Evolutionary conservation across 2,113 vertebrate species (phyloP).

Genomic region (Gymnobelideus leadbeateri): DNA sequence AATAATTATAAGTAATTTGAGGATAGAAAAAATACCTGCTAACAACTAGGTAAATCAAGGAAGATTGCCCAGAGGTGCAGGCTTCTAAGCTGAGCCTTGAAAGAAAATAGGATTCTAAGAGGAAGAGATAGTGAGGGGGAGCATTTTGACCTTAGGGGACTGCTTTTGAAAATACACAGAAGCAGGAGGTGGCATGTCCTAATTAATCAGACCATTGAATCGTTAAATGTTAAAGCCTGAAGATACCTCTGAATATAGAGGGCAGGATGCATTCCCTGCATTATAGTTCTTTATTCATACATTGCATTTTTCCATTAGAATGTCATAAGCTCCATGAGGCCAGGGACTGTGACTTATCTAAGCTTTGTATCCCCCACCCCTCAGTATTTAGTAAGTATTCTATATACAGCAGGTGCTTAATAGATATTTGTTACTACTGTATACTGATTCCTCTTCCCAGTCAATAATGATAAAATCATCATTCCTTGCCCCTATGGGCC

Average conservation of each 20-base stretch:
- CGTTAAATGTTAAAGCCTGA: background rate
- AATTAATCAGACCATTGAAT: constrained; percentile 3
- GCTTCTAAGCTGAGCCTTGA: background rate
- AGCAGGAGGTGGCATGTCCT: background rate
- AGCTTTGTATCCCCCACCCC: background rate
- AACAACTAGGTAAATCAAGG: background rate
- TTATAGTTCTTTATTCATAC: background rate
- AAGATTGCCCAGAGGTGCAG: background rate
- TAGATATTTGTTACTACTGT: background rate
- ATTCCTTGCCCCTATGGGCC: background rate
- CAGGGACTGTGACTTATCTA: background rate
- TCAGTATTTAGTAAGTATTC: background rate
- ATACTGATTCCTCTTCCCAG: background rate
- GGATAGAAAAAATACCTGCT: background rate
- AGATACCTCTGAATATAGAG: background rate
- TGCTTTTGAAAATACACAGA: background rate
- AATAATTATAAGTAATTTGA: background rate
- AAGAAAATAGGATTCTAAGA: background rate
- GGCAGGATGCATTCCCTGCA: background rate
- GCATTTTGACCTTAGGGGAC: background rate
- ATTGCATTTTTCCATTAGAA: background rate
- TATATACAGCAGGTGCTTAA: background rate
- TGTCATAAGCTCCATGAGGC: background rate
- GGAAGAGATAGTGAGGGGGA: background rate
- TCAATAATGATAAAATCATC: background rate